Evolutionary conservation across 2,888 invertebrate genomes (phyloP).

Genomic region (Diplolepis rosae): DNA sequence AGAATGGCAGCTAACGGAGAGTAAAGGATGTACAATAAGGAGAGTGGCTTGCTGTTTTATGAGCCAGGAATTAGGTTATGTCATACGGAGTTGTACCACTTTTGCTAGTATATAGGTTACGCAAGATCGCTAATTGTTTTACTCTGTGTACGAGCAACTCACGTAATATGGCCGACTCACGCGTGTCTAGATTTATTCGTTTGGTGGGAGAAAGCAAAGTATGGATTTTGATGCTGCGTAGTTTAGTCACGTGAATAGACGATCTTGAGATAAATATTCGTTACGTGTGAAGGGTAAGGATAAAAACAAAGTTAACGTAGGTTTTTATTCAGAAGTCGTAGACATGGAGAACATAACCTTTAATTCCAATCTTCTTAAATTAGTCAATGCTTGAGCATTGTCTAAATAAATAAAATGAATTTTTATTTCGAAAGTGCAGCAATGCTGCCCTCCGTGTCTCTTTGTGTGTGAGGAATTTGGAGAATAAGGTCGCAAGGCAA

Average conservation of each 20-base stretch:
- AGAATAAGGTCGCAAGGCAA: background rate
- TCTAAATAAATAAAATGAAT: background rate
- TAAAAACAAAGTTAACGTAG: background rate
- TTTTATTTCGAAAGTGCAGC: background rate
- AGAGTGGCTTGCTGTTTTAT: slow-evolving; percentile 5
- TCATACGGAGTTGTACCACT: slow-evolving; percentile 58
- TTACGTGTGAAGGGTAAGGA: background rate
- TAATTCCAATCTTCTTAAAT: background rate
- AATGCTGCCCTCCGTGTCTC: background rate
- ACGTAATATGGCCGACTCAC: slow-evolving; percentile 6
- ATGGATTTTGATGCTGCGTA: background rate
- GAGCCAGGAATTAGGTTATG: slow-evolving; percentile 54
- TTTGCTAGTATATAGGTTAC: slow-evolving; percentile 66
- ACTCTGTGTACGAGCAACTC: slow-evolving; percentile 40
- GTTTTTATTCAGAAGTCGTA: background rate
- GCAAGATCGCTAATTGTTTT: slow-evolving; percentile 63
- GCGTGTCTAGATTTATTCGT: background rate
- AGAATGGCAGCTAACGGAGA: slow-evolving; percentile 15
- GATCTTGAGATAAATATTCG: background rate
- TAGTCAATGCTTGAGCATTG: background rate
- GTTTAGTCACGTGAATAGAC: background rate
- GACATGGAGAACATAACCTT: background rate
- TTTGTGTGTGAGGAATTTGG: background rate
- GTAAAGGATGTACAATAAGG: slow-evolving; percentile 15
- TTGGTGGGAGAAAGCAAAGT: background rate